Evolutionary conservation across 2,888 invertebrate species (phyloP), one percentile per base, ranked within the genome.

Genomic region (Notodromas monacha): DNA sequence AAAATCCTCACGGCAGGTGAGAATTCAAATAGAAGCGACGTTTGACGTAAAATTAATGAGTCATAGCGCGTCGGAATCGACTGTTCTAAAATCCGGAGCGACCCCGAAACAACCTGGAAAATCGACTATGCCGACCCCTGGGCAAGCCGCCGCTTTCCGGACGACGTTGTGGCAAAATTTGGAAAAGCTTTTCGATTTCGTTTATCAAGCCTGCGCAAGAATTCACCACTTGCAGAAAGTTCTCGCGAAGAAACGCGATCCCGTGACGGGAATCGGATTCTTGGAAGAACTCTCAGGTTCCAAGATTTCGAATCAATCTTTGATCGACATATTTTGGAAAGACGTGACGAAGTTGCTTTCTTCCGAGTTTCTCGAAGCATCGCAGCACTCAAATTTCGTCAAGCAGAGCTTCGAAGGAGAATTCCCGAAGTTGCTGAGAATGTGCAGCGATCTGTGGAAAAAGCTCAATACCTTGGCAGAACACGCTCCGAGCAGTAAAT

Each of bases 401-500:
- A 68, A 66, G 42, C 74, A 76, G 48, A 67, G 72, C 33, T 56
- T 79, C 33, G 77, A 79, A 50, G 68, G 68, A 33, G 77, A 79
- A 45, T 79, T 66, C 47, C 77, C 77, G 4, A 73, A 68, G 47
- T 54, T 79, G 26, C 51, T 79, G n/a, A 64, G 70, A 41, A 60
- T 68, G 38, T 73, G 68, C 46, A 61, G 65, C 44, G 74, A 74
- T 42, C 54, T 74, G 40, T 61, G 65, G 37, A 61, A 63, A 34
- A 59, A 63, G 39, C 50, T 74, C 3, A n/a, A n/a, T 6, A 21
- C n/a, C 8, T 6, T 6, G 6, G 6, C 21, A 6, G 2, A 2
- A 11, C 33, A 31, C 33, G 38, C 12, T n/a, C 8, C n/a, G 21
- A 8, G 8, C 8, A 8, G 12, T 51, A 43, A 37, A n/a, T n/a